Evolutionary conservation across 1,140 invertebrate genomes (phyloP).

Genomic region (Cepaea nemoralis): DNA sequence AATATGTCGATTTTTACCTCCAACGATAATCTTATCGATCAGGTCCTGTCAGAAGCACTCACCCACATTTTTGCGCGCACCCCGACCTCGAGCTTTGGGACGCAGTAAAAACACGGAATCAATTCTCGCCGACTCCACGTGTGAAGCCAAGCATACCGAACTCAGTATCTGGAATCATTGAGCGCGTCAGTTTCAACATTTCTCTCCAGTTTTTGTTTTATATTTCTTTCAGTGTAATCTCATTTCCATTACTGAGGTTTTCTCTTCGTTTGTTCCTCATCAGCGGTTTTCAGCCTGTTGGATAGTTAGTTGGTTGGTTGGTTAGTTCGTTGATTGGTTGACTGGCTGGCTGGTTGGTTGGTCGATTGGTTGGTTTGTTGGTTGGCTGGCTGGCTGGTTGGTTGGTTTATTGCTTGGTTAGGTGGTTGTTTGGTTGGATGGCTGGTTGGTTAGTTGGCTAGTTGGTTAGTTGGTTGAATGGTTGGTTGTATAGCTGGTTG

Average conservation of each 20-base stretch:
- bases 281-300: background rate
- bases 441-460: too few species aligned
- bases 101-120: background rate
- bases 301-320: background rate
- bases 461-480: too few species aligned
- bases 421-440: too few species aligned
- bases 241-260: too few species aligned
- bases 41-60: background rate
- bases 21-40: conserved; percentile 3
- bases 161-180: background rate
- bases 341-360: too few species aligned
- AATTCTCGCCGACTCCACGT: background rate
- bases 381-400: too few species aligned
- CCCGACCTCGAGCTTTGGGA: background rate
- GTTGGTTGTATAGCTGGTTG: too few species aligned
- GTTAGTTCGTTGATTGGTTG: too few species aligned
- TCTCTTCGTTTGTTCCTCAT: background rate
- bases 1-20: conserved; percentile 2
- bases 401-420: too few species aligned
- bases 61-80: background rate
- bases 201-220: background rate
- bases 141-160: background rate
- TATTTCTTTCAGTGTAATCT: too few species aligned
- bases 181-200: background rate
- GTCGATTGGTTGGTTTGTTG: too few species aligned